Evolutionary conservation across 2,113 vertebrate species (phyloP), one percentile per base, ranked within the genome.

Genomic region (Sphyrna mokarran): DNA sequence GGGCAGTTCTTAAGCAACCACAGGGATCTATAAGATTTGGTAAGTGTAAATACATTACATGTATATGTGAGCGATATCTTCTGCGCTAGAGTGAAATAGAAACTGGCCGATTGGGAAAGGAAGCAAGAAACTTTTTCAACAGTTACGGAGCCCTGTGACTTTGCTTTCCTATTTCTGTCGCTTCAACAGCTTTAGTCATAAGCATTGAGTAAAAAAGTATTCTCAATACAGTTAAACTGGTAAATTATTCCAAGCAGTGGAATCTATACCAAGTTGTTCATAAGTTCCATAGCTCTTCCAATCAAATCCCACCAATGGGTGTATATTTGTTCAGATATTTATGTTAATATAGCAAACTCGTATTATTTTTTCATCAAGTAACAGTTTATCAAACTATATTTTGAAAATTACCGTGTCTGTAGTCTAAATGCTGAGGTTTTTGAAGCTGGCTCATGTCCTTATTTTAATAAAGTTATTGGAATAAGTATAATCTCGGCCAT

Each of bases 21-120:
- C 37, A 26, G 11, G 68, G 94, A 95, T 29, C 94, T 48, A 76
- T 72, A 54, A 43, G 40, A 95, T 33, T 72, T 95, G 94, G 94
- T 95, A 95, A 95, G 94, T 95, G 37, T 72, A 72, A 95, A 76
- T 95, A 72, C 40, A 72, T 40, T 54, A 70, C 43, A 68, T 43
- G 69, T 72, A 95, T 72, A 43, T 4, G 23, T 70, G 37, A 94
- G 37, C 22, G 68, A 68, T 70, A 94, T 9, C 37, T 70, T 76
- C 6, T 68, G 63, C 68, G 16, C 61, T 40, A 94, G 22, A 94
- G 40, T 48, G 68, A 95, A 70, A 94, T 94, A 43, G 22, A 94
- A 48, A 40, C 70, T 2, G 18, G 93, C 48, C 29, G 40, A 94
- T 48, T 70, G 37, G 23, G 18, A 69, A 94, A 22, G 8, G 11